phyloP scores from a whole-genome alignment of 2,888 invertebrate genomes.

The Hemicrepidius hirtus region DNA sequence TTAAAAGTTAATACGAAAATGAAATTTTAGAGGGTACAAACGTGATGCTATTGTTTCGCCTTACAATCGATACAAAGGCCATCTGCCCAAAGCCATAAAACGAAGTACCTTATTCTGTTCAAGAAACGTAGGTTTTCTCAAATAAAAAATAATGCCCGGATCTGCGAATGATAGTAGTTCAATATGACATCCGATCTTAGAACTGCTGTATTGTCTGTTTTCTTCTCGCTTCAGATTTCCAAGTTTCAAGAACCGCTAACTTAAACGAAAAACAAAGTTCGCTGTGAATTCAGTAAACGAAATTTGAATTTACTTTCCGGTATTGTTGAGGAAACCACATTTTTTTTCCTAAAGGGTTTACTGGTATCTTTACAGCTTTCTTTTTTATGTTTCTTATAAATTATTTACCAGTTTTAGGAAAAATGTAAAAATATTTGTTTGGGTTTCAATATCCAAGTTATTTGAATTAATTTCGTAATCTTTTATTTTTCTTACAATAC shows the following conservation, averaged over 20 bases:
- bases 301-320: constrained; percentile 30
- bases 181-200: constrained; percentile 27
- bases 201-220: constrained; percentile 21
- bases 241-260: constrained; percentile 5
- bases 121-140: constrained; percentile 30
- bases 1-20: constrained; percentile 28
- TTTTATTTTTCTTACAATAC: background rate
- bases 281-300: constrained; percentile 29
- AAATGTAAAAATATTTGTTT: too few relatives aligned
- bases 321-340: background rate
- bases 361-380: background rate
- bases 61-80: constrained; percentile 27
- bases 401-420: background rate
- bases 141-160: constrained; percentile 35
- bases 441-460: background rate
- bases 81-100: constrained; percentile 31
- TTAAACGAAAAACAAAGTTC: constrained; percentile 29
- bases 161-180: constrained; percentile 35
- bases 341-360: constrained; percentile 4
- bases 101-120: constrained; percentile 30
- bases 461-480: background rate
- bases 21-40: constrained; percentile 34
- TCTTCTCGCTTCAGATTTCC: constrained; percentile 26
- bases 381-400: background rate
- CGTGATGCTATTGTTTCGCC: constrained; percentile 28